Evolutionary conservation across 2,113 vertebrate species (phyloP).

Genomic region (Alethe diademata): DNA sequence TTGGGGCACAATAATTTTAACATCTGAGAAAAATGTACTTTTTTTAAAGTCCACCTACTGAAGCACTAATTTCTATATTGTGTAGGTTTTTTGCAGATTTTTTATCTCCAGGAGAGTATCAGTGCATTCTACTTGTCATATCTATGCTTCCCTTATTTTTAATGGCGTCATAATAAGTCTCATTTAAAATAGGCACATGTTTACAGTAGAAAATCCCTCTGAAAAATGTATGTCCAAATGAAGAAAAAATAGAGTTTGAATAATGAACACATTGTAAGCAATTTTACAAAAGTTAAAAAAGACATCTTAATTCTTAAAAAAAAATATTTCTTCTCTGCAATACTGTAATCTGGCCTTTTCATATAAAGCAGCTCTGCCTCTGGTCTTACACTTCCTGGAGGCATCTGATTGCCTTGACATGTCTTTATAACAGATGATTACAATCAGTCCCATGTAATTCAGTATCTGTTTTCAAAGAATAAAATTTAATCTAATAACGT

Average conservation of each 20-base stretch:
- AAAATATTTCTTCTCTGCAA: not conserved
- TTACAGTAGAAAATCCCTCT: not conserved
- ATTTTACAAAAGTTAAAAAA: not conserved
- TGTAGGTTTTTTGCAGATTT: not conserved
- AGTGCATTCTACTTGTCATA: not conserved
- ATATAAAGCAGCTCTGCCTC: not conserved
- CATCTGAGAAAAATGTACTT: not conserved
- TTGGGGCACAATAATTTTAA: not conserved
- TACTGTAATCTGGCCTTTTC: not conserved
- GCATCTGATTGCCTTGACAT: not conserved
- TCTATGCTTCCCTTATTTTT: not conserved
- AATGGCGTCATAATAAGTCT: not conserved
- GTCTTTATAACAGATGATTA: conserved; percentile 56
- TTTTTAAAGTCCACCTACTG: not conserved
- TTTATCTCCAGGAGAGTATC: not conserved
- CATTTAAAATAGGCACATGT: not conserved
- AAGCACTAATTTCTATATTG: not conserved
- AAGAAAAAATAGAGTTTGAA: not conserved
- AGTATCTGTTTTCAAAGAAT: conserved; percentile 42
- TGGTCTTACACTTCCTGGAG: conserved; percentile 5
- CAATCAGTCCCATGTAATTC: conserved; percentile 17
- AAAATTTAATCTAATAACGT: conserved; percentile 44
- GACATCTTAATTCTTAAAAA: not conserved
- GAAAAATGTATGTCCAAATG: not conserved
- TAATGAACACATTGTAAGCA: not conserved